A percentile compares a stretch with the other conserved stretches of the same genome.
These are phyloP conservation scores for Lacerta viridis DNA, from an alignment of 2,797 vertebrate genomes.

Conservation along the genomic window DNA sequence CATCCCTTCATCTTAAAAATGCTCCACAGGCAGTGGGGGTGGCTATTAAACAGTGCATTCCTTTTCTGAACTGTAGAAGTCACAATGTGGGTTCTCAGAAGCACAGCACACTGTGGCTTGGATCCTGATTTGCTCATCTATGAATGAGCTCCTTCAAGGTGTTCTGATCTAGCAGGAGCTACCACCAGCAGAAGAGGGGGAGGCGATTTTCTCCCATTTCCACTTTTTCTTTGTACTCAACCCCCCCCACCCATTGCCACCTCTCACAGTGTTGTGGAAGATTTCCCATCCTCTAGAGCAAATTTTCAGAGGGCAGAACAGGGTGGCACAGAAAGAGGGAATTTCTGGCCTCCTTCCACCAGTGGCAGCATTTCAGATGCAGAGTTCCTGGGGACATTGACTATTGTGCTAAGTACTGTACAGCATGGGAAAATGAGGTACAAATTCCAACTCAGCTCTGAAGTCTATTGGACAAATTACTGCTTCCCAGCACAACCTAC, in stretches of 20 bases:
- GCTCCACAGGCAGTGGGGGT: not conserved
- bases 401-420: not conserved
- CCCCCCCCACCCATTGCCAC: not conserved
- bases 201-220: not conserved
- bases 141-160: not conserved
- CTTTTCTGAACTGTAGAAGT: not conserved
- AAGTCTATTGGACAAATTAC: not conserved
- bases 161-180: too few relatives aligned
- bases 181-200: not conserved
- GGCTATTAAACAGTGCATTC: not conserved
- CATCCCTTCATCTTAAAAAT: conserved; percentile 5
- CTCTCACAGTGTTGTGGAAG: not conserved
- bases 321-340: not conserved
- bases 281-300: not conserved
- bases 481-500: not conserved
- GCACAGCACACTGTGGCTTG: not conserved
- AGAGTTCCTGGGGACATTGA: not conserved
- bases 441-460: not conserved
- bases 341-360: too few relatives aligned
- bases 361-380: not conserved
- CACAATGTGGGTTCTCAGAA: not conserved
- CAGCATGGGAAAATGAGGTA: not conserved
- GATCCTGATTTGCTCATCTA: not conserved
- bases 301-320: not conserved
- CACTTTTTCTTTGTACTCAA: not conserved